Base-by-base conservation (phyloP, 1,140 invertebrate genomes). In the Caenorhabditis briggsae region DNA sequence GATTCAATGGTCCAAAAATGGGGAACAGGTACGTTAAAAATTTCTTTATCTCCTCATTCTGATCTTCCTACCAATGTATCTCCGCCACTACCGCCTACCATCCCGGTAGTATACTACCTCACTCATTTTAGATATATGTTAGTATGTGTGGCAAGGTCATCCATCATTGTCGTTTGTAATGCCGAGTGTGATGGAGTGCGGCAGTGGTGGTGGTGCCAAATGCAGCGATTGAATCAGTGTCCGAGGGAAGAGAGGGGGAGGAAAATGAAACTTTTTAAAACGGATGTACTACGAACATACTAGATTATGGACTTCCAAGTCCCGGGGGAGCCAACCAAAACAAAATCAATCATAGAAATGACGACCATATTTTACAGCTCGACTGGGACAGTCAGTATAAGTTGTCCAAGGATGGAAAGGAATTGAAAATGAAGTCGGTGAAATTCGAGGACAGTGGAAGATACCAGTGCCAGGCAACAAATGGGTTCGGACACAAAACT, bases 351-450 rank as follows among this genome's bases (percentile, higher is more conserved):
- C 61, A 55, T 84, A 16, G 46, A 64, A 65, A 70, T 58, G 56
- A 65, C 41, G 56, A 65, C 23, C 25, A 23, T 58, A n/a, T 70
- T 84, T 84, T 88, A 78, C 83, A 88, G 88, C 50, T 88, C 53
- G 85, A 88, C 48, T 88, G 86, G 83, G 86, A 88, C 83, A 82
- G 78, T 53, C 82, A 65, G 16, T 88, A 88, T 78, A 88, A 88
- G 46, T 20, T 88, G 18, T 53, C 86, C 1, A 59, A 83, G 41
- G 86, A 87, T 23, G 59, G 83, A 41, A 74, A 65, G 82, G 88
- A 88, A 50, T 48, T 88, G 59, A 84, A 83, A 53, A 88, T 88
- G 50, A 84, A 87, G 46, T 86, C 89, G 20, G 82, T 87, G 14
- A 65, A 70, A 23, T 56, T 85, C n/a, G 86, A 87, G 11, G 88